Evolutionary conservation across 2,797 vertebrate species (phyloP).

Genomic region (Heterohyrax brucei): DNA sequence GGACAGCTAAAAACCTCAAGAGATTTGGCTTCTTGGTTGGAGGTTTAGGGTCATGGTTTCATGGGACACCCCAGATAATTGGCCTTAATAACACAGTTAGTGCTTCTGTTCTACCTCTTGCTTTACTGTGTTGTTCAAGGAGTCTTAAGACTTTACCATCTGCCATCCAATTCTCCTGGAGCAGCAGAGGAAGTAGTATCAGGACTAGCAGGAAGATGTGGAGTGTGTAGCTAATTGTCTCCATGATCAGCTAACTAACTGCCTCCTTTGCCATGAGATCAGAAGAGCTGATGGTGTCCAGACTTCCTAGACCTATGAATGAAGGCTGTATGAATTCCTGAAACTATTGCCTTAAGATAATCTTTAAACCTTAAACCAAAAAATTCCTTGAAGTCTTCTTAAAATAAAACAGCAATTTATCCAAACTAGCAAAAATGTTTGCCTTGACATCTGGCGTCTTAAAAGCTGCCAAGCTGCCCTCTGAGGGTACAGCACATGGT

Average conservation of each 20-base stretch:
- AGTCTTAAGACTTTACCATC: neutral
- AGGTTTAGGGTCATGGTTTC: neutral
- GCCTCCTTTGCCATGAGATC: neutral
- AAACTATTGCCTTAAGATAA: neutral
- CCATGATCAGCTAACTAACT: neutral
- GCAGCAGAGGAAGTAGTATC: neutral
- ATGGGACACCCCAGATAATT: too few relatives aligned
- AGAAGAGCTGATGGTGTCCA: neutral
- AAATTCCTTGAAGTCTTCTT: neutral
- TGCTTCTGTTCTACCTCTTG: neutral
- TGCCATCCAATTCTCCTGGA: neutral
- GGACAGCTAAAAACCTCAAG: too few relatives aligned
- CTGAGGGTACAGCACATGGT: too few relatives aligned
- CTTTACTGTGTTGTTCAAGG: neutral
- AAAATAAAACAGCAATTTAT: neutral
- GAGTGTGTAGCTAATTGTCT: neutral
- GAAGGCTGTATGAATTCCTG: neutral
- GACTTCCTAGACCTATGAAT: neutral
- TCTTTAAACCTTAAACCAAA: neutral
- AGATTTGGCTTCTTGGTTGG: neutral
- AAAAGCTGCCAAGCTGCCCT: too few relatives aligned
- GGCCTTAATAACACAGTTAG: neutral
- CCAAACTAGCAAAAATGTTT: too few relatives aligned
- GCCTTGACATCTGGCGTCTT: too few relatives aligned
- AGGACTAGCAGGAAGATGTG: neutral